Evolutionary conservation across 2,797 vertebrate genomes (phyloP).

Genomic region (Trachops cirrhosus): DNA sequence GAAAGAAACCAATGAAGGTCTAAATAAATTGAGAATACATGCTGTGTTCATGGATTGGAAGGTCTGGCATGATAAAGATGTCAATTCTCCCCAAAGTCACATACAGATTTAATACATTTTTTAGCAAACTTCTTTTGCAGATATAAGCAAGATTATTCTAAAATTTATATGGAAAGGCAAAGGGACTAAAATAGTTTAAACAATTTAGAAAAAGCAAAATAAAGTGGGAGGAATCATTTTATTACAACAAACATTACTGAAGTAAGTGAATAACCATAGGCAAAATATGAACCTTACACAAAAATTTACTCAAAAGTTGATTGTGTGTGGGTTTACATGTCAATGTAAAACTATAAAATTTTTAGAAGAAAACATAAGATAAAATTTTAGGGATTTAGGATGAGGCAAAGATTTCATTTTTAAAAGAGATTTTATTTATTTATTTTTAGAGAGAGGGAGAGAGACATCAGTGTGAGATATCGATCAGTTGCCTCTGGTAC

Average conservation of each 20-base stretch:
- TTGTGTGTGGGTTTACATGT: slow-evolving; percentile 41
- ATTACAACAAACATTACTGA: not conserved
- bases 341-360: not conserved
- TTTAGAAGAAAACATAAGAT: slow-evolving; percentile 31
- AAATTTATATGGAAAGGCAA: slow-evolving; percentile 2
- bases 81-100: not conserved
- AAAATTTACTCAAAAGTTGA: slow-evolving; percentile 57
- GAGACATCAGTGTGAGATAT: too few species aligned
- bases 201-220: not conserved
- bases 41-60: not conserved
- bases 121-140: not conserved
- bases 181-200: not conserved
- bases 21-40: not conserved
- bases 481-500: too few species aligned
- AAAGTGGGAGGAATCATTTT: not conserved
- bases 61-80: not conserved
- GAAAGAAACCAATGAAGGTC: not conserved
- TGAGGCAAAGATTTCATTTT: not conserved
- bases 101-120: not conserved
- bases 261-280: not conserved
- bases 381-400: not conserved
- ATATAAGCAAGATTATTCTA: not conserved
- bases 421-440: too few species aligned
- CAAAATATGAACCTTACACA: slow-evolving; percentile 42
- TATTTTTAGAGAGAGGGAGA: too few species aligned